Evolutionary conservation across 1,140 invertebrate species (phyloP).

Genomic region (Nautilus pompilius): DNA sequence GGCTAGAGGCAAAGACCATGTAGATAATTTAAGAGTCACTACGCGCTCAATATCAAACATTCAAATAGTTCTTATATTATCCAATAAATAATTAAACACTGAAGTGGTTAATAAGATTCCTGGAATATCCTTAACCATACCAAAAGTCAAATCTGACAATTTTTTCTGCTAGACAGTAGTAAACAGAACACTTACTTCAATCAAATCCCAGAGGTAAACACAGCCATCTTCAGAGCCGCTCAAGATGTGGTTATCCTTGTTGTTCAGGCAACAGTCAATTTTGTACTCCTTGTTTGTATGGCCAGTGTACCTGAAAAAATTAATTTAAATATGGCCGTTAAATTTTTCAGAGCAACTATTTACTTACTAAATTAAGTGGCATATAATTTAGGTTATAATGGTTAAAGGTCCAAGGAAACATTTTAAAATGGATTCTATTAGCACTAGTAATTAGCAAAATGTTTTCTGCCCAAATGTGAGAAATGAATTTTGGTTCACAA

Average conservation of each 20-base stretch:
- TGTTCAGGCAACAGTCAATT: constrained; percentile 80
- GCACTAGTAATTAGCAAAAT: too few species aligned
- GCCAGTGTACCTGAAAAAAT: constrained; percentile 67
- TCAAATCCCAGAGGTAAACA: constrained; percentile 84
- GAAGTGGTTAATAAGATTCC: not conserved
- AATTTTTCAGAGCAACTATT: too few species aligned
- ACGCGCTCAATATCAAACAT: not conserved
- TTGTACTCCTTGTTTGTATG: constrained; percentile 76
- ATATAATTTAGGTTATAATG: too few species aligned
- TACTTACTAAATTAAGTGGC: too few species aligned
- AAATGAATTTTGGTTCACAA: too few species aligned
- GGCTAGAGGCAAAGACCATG: not conserved
- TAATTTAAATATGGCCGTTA: too few species aligned
- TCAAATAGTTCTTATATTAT: not conserved
- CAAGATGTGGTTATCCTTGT: constrained; percentile 77
- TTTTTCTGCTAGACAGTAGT: not conserved
- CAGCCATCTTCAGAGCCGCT: constrained; percentile 84
- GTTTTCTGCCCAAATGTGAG: too few species aligned
- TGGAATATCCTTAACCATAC: not conserved
- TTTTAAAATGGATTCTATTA: too few species aligned
- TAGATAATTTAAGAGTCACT: not conserved
- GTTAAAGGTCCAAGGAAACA: too few species aligned
- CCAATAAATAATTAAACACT: not conserved
- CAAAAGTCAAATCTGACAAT: not conserved
- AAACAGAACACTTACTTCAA: constrained; percentile 57